Evolutionary conservation across 2,797 vertebrate genomes (phyloP).

Genomic region (Hephaestus fuliginosus): DNA sequence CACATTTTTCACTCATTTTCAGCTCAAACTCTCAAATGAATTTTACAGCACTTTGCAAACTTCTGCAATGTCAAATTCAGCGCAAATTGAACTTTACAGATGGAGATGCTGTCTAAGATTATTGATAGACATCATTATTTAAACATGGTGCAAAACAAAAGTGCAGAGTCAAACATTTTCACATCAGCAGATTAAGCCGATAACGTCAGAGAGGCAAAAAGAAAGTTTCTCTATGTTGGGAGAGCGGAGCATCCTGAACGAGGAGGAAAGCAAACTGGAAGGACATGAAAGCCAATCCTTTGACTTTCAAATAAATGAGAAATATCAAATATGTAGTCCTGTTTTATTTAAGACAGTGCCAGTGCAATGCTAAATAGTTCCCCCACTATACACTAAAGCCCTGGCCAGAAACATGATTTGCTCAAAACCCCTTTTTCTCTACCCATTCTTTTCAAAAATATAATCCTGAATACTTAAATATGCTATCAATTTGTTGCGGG

Average conservation of each 20-base stretch:
- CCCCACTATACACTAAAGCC: slow-evolving; percentile 40
- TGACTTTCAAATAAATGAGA: slow-evolving; percentile 67
- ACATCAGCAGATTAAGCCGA: slow-evolving; percentile 76
- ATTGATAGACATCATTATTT: slow-evolving; percentile 79
- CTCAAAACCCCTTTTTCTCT: slow-evolving; percentile 49
- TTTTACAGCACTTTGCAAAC: slow-evolving; percentile 53
- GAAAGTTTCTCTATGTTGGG: slow-evolving; percentile 41
- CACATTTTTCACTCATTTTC: slow-evolving; percentile 29
- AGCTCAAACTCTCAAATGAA: slow-evolving; percentile 43
- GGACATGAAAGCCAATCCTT: slow-evolving; percentile 63
- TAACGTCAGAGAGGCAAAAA: slow-evolving; percentile 55
- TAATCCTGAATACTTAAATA: slow-evolving; percentile 74
- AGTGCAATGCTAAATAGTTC: slow-evolving; percentile 57
- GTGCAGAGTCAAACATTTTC: slow-evolving; percentile 71
- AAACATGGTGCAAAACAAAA: slow-evolving; percentile 69
- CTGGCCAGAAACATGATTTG: slow-evolving; percentile 58
- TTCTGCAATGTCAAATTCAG: slow-evolving; percentile 68
- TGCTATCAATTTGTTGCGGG: slow-evolving; percentile 78
- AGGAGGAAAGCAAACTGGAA: slow-evolving; percentile 60
- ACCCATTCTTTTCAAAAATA: slow-evolving; percentile 59
- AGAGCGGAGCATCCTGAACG: slow-evolving; percentile 41
- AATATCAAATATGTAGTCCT: slow-evolving; percentile 59
- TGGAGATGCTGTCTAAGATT: slow-evolving; percentile 68
- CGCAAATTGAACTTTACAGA: slow-evolving; percentile 64
- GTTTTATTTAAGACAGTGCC: slow-evolving; percentile 65